phyloP scores from a whole-genome alignment of 2,113 vertebrate species.

The Poeciliopsis prolifica region DNA sequence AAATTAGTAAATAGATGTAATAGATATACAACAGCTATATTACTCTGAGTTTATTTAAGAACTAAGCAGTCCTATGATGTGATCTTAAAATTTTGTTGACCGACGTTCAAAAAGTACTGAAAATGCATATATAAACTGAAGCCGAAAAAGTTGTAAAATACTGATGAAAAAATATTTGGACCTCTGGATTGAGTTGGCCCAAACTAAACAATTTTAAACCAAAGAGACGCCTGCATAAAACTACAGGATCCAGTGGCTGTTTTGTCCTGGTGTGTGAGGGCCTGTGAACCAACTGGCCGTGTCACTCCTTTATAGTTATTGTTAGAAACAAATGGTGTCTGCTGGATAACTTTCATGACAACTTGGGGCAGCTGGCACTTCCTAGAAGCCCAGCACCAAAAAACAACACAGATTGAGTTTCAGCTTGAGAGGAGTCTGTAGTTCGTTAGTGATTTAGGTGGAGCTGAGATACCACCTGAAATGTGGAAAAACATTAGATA shows the following conservation, averaged over 20 bases:
- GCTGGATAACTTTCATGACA: slow-evolving; percentile 50
- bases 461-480: background rate
- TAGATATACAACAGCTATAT: too few species aligned
- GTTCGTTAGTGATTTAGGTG: background rate
- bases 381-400: background rate
- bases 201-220: background rate
- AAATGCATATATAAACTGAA: too few species aligned
- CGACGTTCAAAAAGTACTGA: too few species aligned
- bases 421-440: background rate
- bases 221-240: background rate
- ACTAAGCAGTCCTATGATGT: too few species aligned
- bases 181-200: background rate
- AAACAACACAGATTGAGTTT: slow-evolving; percentile 1
- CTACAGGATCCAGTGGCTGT: background rate
- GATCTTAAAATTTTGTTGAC: too few species aligned
- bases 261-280: background rate
- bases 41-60: too few species aligned
- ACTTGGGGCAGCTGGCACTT: slow-evolving; percentile 26
- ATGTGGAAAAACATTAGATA: background rate
- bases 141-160: too few species aligned
- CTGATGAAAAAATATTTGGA: too few species aligned
- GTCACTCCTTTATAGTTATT: slow-evolving; percentile 64
- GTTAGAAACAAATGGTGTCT: slow-evolving; percentile 71
- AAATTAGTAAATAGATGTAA: too few species aligned
- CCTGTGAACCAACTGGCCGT: slow-evolving; percentile 54